phyloP scores from a whole-genome alignment of 2,797 vertebrate species.

The Pelodytes ibericus region DNA sequence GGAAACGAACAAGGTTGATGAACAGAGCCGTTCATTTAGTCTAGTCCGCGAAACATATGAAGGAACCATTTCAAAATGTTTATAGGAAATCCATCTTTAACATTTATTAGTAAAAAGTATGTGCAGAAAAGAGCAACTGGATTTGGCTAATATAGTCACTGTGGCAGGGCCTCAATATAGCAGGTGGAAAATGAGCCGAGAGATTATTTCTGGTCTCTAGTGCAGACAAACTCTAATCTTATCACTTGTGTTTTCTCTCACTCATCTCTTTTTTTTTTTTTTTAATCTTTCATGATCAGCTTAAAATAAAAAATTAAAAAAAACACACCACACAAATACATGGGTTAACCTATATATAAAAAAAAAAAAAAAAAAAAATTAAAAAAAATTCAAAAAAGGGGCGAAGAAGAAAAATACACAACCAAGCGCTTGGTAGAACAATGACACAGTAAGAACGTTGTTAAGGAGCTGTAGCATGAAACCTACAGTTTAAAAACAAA shows the following conservation, averaged over 20 bases:
- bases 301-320: slow-evolving; percentile 33
- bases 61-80: too few species aligned
- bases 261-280: too few species aligned
- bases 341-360: slow-evolving; percentile 13
- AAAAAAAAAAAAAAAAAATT: slow-evolving; percentile 39
- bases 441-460: slow-evolving; percentile 23
- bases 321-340: slow-evolving; percentile 19
- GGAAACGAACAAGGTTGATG: not conserved
- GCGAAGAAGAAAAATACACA: slow-evolving; percentile 33
- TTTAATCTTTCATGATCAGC: slow-evolving; percentile 28
- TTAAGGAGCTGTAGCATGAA: not conserved
- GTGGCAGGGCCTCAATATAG: slow-evolving; percentile 7
- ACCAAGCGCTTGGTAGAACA: slow-evolving; percentile 19
- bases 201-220: slow-evolving; percentile 25
- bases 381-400: slow-evolving; percentile 9
- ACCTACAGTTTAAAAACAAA: slow-evolving; percentile 45
- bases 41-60: too few species aligned
- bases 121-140: not conserved
- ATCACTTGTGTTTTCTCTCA: slow-evolving; percentile 5
- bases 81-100: not conserved
- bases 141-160: not conserved
- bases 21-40: not conserved
- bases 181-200: slow-evolving; percentile 6
- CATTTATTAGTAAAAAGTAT: not conserved
- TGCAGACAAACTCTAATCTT: slow-evolving; percentile 30